Conservation (phyloP, 2,797 vertebrate genomes). For the Enoplosus armatus region DNA sequence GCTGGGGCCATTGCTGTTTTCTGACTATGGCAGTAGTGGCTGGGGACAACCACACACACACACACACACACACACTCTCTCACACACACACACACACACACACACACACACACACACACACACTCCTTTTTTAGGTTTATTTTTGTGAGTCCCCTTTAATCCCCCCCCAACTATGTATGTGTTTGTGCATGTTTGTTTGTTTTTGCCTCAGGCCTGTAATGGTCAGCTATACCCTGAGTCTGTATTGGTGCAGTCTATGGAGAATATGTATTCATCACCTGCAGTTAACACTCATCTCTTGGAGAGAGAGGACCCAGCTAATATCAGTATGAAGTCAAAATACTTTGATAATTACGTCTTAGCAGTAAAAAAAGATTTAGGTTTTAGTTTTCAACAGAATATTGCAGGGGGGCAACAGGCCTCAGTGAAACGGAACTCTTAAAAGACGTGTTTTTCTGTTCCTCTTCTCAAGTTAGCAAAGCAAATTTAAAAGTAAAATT, state of each 20-base stretch:
- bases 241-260: background rate
- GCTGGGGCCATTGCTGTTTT: constrained; percentile 73
- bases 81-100: constrained; percentile 1
- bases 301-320: background rate
- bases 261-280: background rate
- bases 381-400: background rate
- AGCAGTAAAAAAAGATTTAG: no score
- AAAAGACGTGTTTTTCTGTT: no score
- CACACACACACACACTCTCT: background rate
- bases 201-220: constrained; percentile 5
- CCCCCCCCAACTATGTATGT: background rate
- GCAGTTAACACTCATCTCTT: background rate
- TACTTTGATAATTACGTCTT: background rate
- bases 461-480: background rate
- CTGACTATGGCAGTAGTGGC: constrained; percentile 67
- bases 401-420: background rate
- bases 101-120: background rate
- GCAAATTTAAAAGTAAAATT: background rate
- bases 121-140: background rate
- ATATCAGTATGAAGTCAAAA: background rate
- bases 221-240: background rate
- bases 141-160: constrained; percentile 21
- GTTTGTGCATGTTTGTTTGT: constrained; percentile 6
- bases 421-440: no score
- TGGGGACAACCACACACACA: constrained; percentile 68